Conservation (phyloP, 2,888 invertebrate species). For the Harmothoe impar region DNA sequence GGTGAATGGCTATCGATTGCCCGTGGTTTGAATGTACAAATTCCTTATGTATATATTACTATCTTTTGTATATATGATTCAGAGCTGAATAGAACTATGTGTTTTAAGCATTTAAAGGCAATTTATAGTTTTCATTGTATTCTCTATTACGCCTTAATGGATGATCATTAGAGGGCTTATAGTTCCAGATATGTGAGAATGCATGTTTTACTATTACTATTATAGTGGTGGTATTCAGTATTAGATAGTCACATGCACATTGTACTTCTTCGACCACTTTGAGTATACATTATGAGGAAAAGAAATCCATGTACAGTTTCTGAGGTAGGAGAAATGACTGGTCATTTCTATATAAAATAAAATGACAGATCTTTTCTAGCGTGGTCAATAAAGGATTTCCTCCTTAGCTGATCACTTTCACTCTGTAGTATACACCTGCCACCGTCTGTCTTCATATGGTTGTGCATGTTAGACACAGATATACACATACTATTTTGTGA, state of each 20-base stretch:
- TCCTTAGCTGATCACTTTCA: not conserved
- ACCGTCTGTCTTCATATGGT: not conserved
- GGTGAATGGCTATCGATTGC: not conserved
- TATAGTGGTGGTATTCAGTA: not conserved
- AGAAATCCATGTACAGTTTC: not conserved
- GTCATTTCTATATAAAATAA: not conserved
- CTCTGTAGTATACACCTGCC: not conserved
- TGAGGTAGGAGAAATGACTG: not conserved
- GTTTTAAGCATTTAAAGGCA: no score
- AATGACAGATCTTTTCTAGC: not conserved
- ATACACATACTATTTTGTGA: not conserved
- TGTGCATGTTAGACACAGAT: constrained; percentile 29
- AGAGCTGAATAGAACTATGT: not conserved
- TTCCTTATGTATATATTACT: not conserved
- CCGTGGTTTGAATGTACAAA: not conserved
- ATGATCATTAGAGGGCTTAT: not conserved
- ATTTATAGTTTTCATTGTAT: no score
- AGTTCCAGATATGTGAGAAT: no score
- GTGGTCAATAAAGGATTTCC: not conserved
- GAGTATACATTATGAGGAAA: not conserved
- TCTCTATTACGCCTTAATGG: no score
- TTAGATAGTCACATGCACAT: not conserved
- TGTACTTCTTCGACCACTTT: not conserved
- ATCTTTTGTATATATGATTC: constrained; percentile 21
- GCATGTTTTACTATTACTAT: no score